Evolutionary conservation across 2,113 vertebrate species (phyloP), one percentile per base, ranked within the genome.

Genomic region (Aix galericulata): DNA sequence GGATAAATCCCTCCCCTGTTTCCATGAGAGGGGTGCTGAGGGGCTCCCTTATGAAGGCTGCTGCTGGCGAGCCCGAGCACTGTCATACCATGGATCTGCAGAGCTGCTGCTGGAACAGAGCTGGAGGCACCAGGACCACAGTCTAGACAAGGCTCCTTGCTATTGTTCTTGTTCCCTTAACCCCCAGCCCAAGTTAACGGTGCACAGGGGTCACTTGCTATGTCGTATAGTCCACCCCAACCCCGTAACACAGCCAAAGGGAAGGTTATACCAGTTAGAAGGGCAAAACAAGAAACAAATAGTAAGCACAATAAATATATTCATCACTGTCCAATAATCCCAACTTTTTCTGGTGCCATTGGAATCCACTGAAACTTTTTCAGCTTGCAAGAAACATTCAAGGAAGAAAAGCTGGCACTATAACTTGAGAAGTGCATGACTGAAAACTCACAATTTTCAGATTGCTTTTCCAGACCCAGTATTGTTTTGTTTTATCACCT

Each of bases 101-200:
- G 80, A 64, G 22, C 14, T 18, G 11, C 27, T 23, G 34, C 50
- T 53, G 31, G 13, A 67, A 77, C 50, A 82, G 64, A 72, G 66
- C 80, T 58, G 91, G 50, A 89, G 88, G 69, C 67, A 86, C 60
- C 9, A 8, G 94, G 66, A 17, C 91, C 96, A 77, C 87, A 64
- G 84, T 40, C 90, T 81, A 16, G 13, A 52, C 52, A 76, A 59
- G 9, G n/a, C 56, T 59, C 79, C 58, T 72, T 56, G 36, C 53
- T 36, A 50, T 86, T 67, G 53, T 94, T 69, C 64, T 95, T 1
- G 46, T 69, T 83, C 91, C 91, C 86, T 92, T 84, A 56, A 82
- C 81, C 73, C 32, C 17, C 27, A 25, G 56, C 66, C 77, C 84
- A 87, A 91, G 75, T 86, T 92, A 68, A 56, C 10, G 59, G 80